Percentiles rank a stretch among this genome's conserved stretches.
Conservation (phyloP, 1,140 invertebrate species). For the Drosophila asahinai region DNA sequence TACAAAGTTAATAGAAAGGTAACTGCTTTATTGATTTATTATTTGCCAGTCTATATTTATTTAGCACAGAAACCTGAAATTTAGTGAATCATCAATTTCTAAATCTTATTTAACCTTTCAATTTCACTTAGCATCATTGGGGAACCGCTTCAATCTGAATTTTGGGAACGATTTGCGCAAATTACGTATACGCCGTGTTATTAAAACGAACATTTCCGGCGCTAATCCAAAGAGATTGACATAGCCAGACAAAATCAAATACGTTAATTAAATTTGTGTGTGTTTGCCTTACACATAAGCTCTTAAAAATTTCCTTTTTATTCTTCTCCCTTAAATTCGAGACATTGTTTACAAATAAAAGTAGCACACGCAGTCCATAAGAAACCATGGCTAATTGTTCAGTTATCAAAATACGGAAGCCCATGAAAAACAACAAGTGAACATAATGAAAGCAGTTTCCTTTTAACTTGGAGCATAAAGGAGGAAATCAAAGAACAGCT, state of each 20-base stretch:
- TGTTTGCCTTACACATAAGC: neutral
- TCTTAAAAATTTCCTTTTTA: constrained; percentile 1
- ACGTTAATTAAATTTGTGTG: constrained; percentile 24
- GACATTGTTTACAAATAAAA: constrained; percentile 16
- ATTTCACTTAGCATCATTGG: constrained; percentile 31
- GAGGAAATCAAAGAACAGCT: constrained; percentile 45
- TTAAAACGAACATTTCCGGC: constrained; percentile 45
- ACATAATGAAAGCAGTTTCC: constrained; percentile 42
- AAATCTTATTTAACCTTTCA: constrained; percentile 9
- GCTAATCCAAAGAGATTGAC: constrained; percentile 9
- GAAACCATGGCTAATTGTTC: constrained; percentile 37
- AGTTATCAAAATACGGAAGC: constrained; percentile 27
- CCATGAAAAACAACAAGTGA: constrained; percentile 30
- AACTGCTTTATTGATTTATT: neutral
- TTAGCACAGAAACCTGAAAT: neutral
- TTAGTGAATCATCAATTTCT: constrained; percentile 19
- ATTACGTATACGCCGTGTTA: constrained; percentile 36
- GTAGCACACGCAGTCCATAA: constrained; percentile 2
- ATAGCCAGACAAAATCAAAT: constrained; percentile 14
- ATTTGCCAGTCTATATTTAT: constrained; percentile 1
- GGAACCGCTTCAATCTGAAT: constrained; percentile 28
- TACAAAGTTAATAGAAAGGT: neutral
- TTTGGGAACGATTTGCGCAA: constrained; percentile 30
- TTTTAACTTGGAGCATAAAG: constrained; percentile 51
- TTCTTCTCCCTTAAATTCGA: neutral